phyloP scores from a whole-genome alignment of 2,113 vertebrate genomes.

The Phainopepla nitens region DNA sequence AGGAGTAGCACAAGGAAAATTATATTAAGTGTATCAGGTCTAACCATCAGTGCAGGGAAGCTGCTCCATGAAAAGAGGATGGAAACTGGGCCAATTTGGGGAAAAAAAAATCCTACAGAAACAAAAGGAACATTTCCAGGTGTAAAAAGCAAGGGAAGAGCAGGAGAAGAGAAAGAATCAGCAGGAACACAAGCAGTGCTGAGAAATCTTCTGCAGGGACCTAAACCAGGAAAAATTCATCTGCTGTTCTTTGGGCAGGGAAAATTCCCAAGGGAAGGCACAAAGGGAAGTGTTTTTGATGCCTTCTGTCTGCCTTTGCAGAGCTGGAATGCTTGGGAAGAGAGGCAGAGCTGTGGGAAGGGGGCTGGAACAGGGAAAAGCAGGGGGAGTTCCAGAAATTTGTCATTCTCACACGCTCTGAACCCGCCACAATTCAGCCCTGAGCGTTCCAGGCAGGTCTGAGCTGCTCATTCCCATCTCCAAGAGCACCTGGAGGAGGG shows the following conservation, averaged over 20 bases:
- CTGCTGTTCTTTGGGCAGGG: not conserved
- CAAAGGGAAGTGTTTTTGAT: not conserved
- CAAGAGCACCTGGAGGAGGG: not conserved
- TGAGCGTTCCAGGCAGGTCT: not conserved
- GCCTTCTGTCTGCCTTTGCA: not conserved
- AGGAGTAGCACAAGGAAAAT: not conserved
- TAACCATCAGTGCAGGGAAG: not conserved
- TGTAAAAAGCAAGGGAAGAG: not conserved
- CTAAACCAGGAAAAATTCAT: not conserved
- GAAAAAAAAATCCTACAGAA: not conserved
- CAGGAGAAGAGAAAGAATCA: not conserved
- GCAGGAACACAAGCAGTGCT: not conserved
- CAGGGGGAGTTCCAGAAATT: not conserved
- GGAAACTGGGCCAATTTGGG: not conserved
- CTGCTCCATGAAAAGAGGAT: not conserved
- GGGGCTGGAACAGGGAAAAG: not conserved
- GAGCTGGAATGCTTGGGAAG: not conserved
- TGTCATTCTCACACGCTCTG: not conserved
- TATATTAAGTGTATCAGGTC: not conserved
- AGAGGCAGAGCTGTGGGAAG: not conserved
- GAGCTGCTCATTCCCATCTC: not conserved
- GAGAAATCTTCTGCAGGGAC: not conserved
- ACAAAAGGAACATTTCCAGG: not conserved
- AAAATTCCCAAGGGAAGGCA: not conserved
- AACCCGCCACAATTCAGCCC: not conserved